Evolutionary conservation across 2,113 vertebrate species (phyloP).

Genomic region (Gavialis gangeticus): DNA sequence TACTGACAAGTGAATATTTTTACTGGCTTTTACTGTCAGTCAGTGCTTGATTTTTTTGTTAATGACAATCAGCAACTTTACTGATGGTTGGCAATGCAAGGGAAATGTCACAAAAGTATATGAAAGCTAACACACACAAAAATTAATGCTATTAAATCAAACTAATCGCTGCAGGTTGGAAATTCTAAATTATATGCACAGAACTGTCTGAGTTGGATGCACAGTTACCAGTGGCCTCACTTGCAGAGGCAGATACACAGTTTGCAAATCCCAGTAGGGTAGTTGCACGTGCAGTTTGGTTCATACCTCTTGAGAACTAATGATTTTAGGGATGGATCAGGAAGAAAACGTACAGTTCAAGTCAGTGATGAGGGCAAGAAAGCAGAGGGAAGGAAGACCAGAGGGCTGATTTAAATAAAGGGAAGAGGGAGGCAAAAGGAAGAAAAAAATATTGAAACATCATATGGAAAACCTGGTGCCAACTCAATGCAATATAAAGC

Average conservation of each 20-base stretch:
- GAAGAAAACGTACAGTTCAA: neutral
- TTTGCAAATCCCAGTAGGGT: neutral
- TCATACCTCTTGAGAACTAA: neutral
- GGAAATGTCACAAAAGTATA: constrained; percentile 25
- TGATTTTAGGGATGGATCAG: neutral
- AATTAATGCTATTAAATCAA: constrained; percentile 11
- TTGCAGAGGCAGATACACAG: neutral
- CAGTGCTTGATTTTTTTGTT: constrained; percentile 53
- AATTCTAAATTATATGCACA: neutral
- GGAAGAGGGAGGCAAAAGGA: neutral
- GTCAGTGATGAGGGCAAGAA: neutral
- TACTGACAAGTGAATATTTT: constrained; percentile 66
- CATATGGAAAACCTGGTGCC: neutral
- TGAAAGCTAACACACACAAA: neutral
- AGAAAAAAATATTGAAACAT: neutral
- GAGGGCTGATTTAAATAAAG: neutral
- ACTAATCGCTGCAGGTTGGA: neutral
- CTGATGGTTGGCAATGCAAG: constrained; percentile 20
- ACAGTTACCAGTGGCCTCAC: neutral
- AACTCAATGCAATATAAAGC: neutral
- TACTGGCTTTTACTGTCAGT: constrained; percentile 63
- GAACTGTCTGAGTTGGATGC: neutral
- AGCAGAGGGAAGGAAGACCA: neutral
- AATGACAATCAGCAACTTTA: constrained; percentile 48
- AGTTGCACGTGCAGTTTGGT: neutral